Evolutionary conservation across 2,113 vertebrate species (phyloP), one percentile per base, ranked within the genome.

Genomic region (Stigmatopora argus): DNA sequence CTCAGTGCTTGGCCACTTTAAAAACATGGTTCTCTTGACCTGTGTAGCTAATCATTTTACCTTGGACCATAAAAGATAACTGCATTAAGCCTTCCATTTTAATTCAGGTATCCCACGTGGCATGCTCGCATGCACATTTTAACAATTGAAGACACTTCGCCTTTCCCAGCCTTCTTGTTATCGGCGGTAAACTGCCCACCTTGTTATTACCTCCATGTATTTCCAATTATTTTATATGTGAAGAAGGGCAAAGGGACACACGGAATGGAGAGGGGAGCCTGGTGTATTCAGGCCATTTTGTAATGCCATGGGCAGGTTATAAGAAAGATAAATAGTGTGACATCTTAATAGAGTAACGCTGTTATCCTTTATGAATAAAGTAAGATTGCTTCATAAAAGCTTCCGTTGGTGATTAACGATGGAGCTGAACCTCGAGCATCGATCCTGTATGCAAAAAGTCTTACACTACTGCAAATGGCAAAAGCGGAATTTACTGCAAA

Each of bases 341-440:
- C 86, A 88, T 80, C 76, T 85, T 89, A 87, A 89, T 88, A 82
- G 85, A 88, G 81, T 84, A 78, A 80, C 84, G 78, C 83, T 79
- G 85, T 89, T 88, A 88, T 89, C 79, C 82, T 82, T 87, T 86
- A 88, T 86, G 88, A 88, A 89, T 89, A 88, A 88, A 89, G 84
- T 86, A 75, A 88, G 81, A 87, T 88, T 87, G 85, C 84, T 86
- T 85, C 84, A 87, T 88, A 88, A 87, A 89, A 87, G 75, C 78
- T 78, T 78, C 38, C 64, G 64, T 71, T 60, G 48, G n/a, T 85
- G 84, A 87, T 88, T 87, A 85, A 89, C 82, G 85, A 80, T 51
- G 15, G 77, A 69, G 60, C 68, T 69, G 75, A 80, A 75, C 62
- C 65, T 26, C 81, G 73, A 62, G 68, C 80, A 84, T 80, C 49